phyloP scores from a whole-genome alignment of 2,888 invertebrate genomes.

The Dorcus parallelipipedus region DNA sequence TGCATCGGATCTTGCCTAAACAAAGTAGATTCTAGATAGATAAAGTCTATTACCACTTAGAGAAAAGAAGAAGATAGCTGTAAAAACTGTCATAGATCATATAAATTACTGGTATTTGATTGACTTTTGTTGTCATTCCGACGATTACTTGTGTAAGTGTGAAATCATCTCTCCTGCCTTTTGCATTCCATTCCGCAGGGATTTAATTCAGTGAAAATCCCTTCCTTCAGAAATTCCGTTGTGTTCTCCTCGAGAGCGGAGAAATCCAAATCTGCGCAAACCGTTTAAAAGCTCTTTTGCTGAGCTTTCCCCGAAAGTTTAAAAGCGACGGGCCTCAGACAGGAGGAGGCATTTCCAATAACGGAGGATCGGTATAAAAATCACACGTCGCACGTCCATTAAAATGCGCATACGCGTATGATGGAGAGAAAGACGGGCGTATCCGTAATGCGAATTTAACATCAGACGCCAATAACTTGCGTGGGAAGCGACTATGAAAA shows the following conservation, averaged over 20 bases:
- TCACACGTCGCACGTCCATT: constrained; percentile 23
- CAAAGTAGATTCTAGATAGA: too few relatives aligned
- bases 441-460: constrained; percentile 25
- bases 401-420: constrained; percentile 20
- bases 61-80: too few relatives aligned
- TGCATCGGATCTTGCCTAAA: too few relatives aligned
- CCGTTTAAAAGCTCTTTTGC: constrained; percentile 23
- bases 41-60: too few relatives aligned
- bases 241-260: constrained; percentile 16
- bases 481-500: constrained; percentile 10
- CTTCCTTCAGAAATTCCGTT: constrained; percentile 17
- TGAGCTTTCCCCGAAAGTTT: constrained; percentile 19
- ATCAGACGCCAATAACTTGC: constrained; percentile 25
- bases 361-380: constrained; percentile 19
- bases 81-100: too few relatives aligned
- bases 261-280: constrained; percentile 21
- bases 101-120: too few relatives aligned
- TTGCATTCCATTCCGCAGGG: background rate
- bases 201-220: constrained; percentile 1
- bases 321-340: background rate
- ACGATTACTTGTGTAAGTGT: too few relatives aligned
- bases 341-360: constrained; percentile 25
- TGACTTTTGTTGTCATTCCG: too few relatives aligned
- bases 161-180: background rate
- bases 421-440: constrained; percentile 10